Conservation (phyloP, 2,113 vertebrate species). For the Sterna hirundo region DNA sequence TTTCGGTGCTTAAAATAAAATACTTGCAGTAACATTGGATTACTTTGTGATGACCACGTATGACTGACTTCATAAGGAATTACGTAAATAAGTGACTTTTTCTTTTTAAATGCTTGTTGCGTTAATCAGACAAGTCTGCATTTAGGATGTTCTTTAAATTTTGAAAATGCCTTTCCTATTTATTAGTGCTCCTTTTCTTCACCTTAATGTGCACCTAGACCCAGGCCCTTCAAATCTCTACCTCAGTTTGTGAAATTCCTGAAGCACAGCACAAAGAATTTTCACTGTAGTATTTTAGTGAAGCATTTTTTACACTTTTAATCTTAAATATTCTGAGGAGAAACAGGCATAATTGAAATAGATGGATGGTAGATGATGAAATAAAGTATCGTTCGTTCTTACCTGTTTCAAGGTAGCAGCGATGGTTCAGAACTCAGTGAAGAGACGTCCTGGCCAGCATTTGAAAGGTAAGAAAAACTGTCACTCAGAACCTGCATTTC, state of each 20-base stretch:
- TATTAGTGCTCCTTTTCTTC: background rate
- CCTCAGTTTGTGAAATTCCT: background rate
- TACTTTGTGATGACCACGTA: background rate
- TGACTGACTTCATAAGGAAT: background rate
- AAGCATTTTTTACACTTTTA: background rate
- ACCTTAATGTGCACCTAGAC: background rate
- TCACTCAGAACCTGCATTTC: background rate
- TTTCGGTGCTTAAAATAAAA: background rate
- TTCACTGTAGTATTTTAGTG: background rate
- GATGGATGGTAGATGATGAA: background rate
- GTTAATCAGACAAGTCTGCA: background rate
- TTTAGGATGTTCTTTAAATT: background rate
- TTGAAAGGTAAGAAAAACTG: slow-evolving; percentile 88
- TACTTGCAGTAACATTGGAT: background rate
- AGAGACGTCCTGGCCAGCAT: slow-evolving; percentile 97
- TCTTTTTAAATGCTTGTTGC: background rate
- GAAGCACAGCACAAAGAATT: background rate
- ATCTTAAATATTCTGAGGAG: background rate
- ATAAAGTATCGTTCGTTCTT: background rate
- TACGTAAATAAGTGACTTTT: background rate
- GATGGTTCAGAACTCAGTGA: slow-evolving; percentile 98
- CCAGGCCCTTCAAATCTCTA: background rate
- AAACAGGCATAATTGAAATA: background rate
- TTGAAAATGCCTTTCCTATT: background rate
- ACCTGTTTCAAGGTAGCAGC: slow-evolving; percentile 86